Base-by-base conservation (phyloP, 2,888 invertebrate species). In the Baronia brevicornis region DNA sequence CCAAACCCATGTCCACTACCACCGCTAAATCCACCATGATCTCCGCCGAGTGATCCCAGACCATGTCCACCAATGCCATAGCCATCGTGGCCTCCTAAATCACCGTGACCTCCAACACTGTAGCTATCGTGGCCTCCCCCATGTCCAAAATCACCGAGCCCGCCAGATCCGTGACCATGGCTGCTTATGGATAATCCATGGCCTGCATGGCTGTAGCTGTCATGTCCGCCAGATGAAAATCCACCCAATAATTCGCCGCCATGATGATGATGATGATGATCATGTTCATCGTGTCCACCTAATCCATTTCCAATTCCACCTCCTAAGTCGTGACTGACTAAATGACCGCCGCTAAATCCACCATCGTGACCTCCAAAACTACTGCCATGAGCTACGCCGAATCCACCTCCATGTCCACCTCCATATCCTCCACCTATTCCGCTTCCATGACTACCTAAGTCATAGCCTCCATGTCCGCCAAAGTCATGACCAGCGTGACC, bases 361-460 rank as follows among this genome's bases (percentile, higher is more conserved):
- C 49, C 41, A 15, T 50, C 50, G 17, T 54, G 45, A 23, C 46
- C 42, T 5, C 44, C 53, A 11, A 43, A 38, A 8, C 41, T 44
- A 31, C 48, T 44, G 3, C 42, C 41, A 5, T 34, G 36, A 5
- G 49, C 42, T 3, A 47, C 47, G 2, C 44, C 39, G 6, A 39
- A 29, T 10, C 41, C 46, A 13, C 43, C 33, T 9, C 41, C 43
- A 9, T 43, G 38, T 26, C 43, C 30, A 17, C 42, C 30, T 9
- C 38, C 47, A 11, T 39, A 35, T 6, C 43, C 48, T 9, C 49
- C 51, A 9, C 46, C 41, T 27, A 43, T 28, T 8, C 46, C 48
- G 22, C 48, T 46, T 18, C 58, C 65, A 14, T 60, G 54, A n/a
- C 55, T 54, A 3, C 59, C 60, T n/a, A n/a, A n/a, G 30, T 53